A percentile compares a stretch with the other conserved stretches of the same genome.
These are phyloP conservation scores for Sebastes ruberrimus DNA, from an alignment of 2,797 vertebrate genomes.

Conservation along the genomic window DNA sequence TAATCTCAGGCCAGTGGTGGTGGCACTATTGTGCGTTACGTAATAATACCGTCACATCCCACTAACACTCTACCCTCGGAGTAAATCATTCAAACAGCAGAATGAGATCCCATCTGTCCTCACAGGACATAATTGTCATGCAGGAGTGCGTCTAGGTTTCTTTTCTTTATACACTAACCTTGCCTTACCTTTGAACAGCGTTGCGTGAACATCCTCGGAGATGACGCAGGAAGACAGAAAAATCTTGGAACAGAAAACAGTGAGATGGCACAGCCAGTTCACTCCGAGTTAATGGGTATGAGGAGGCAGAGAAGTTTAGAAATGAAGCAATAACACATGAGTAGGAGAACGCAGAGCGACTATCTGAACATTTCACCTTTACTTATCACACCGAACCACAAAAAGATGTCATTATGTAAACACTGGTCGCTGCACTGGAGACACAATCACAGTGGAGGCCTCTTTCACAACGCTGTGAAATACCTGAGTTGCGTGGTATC, in stretches of 20 bases:
- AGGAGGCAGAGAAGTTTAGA: background rate
- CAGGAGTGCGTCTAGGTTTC: background rate
- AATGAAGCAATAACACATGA: background rate
- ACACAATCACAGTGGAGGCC: background rate
- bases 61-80: slow-evolving; percentile 7
- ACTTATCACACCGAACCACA: background rate
- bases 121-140: background rate
- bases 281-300: background rate
- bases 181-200: background rate
- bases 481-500: slow-evolving; percentile 33
- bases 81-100: slow-evolving; percentile 41
- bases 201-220: background rate
- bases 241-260: slow-evolving; percentile 3
- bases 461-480: slow-evolving; percentile 64
- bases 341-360: background rate
- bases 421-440: background rate
- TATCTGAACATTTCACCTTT: background rate
- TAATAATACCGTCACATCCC: slow-evolving; percentile 23
- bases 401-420: slow-evolving; percentile 13
- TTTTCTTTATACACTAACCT: background rate
- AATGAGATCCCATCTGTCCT: background rate
- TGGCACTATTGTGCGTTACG: slow-evolving; percentile 23
- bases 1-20: slow-evolving; percentile 2
- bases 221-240: slow-evolving; percentile 2
- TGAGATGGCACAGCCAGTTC: slow-evolving; percentile 11